Base-by-base conservation (phyloP, 1,140 invertebrate genomes). In the Andrena cerasifolii region DNA sequence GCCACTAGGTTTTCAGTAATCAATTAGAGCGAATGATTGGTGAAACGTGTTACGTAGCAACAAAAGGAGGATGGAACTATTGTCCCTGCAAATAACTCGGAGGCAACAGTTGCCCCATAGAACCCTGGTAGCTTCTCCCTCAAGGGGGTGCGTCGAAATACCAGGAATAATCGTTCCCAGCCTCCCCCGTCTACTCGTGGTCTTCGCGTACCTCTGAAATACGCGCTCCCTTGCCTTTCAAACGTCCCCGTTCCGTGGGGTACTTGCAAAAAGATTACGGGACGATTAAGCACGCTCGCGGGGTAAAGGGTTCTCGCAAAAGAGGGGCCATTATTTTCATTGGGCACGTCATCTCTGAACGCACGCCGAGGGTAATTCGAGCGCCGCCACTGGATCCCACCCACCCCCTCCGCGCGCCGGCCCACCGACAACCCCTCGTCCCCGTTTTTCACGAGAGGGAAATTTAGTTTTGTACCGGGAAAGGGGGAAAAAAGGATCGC, bases 211-310 rank as follows among this genome's bases (percentile, higher is more conserved):
- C 31, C 33, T 8, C 8, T 40, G 58, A 26, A 61, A 43, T 36
- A 36, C 59, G 31, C 3, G 10, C 8, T 63, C 40, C 31, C 16
- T 6, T 18, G 24, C 14, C 61, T 47, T 26, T 47, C 24, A 47
- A 47, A 47, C 47, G 47, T 47, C 40, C 21, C 24, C 16, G 58
- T 59, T 59, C 58, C 31, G 31, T 18, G 7, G 26, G 61, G 40
- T 8, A 18, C 51, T 43, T 21, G 51, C 51, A 31, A 33, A 43
- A 68, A 56, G 66, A 68, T 56, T 43, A 56, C 24, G 10, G 18
- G 18, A 68, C 51, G 51, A 68, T 68, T 68, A 68, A 24, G 66
- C 66, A 54, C 31, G 47, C 45, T 28, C 26, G 33, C 33, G 36
- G 58, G 58, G 36, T 3, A 10, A 61, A 40, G 33, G 24, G 36